Percentiles rank a stretch among this genome's conserved stretches.
phyloP scores from a whole-genome alignment of 1,140 invertebrate species.

The Pseudomyrmex concolor region DNA sequence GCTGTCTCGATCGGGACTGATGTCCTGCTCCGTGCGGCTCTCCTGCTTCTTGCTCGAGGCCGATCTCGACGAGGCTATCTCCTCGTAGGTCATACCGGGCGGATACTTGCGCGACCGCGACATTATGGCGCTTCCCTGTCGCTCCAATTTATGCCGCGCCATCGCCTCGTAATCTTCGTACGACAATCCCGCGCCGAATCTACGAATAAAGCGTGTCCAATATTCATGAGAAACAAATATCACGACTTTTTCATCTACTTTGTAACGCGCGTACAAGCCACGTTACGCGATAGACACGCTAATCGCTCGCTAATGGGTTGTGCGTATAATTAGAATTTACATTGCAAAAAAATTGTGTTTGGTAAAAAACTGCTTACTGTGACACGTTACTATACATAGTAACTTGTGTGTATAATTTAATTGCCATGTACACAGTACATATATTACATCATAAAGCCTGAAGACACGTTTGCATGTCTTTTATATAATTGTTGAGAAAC shows the following conservation, averaged over 20 bases:
- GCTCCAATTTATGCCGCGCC: conserved; percentile 83
- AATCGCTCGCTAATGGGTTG: conserved; percentile 21
- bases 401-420: not conserved
- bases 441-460: not conserved
- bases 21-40: conserved; percentile 66
- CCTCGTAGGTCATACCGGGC: conserved; percentile 83
- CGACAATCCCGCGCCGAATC: conserved; percentile 76
- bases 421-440: not conserved
- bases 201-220: conserved; percentile 11
- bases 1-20: conserved; percentile 80
- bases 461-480: not conserved
- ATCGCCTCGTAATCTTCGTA: conserved; percentile 84
- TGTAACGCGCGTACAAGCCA: not conserved
- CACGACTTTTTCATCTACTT: conserved; percentile 6
- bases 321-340: conserved; percentile 38
- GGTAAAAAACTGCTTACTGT: no score
- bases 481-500: not conserved
- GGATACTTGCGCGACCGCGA: conserved; percentile 79
- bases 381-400: not conserved
- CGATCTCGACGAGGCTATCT: conserved; percentile 82
- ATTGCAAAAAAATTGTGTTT: not conserved
- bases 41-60: conserved; percentile 70
- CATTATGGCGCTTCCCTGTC: conserved; percentile 76
- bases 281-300: not conserved
- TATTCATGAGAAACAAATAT: conserved; percentile 30